Base-by-base conservation (phyloP, 2,888 invertebrate genomes). In the Orgyia antiqua region DNA sequence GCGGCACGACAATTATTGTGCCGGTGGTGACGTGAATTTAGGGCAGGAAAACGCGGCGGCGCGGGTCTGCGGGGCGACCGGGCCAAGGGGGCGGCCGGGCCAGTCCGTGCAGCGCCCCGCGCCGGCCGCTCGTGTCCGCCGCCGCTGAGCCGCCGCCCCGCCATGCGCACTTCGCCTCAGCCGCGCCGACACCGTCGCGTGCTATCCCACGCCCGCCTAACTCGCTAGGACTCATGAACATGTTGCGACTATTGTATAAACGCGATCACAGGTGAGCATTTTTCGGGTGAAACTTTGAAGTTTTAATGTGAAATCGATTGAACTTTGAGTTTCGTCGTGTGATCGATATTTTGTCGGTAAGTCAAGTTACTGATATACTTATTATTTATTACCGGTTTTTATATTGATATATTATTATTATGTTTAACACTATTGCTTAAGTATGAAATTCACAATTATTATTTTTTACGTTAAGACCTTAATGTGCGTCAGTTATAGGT, bases 1-100 rank as follows among this genome's bases (percentile, higher is more conserved):
- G 76, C 68, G 58, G 68, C 67, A 67, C 74, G 72, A 71, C 77
- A 72, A 71, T 80, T 77, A 78, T 71, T 71, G 76, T 75, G 75
- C 64, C 66, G 51, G 76, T 55, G 66, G 65, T 67, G 68, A 70
- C 68, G 80, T 66, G 77, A 73, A 83, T 83, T 70, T 82, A 83
- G 83, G 83, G 76, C 83, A 80, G 60, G 58, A 70, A 58, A 54
- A 60, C 68, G 74, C 65, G 70, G 64, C 67, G 66, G 60, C 59
- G 58, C 60, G 59, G 47, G 37, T 39, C 11, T 10, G 23, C 11
- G 10, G 11, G 23, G 23, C 4, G 21, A 4, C 4, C 15, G 15
- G 15, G 15, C 4, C 4, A 4, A 15, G 23, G 23, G 23, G 9
- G 2, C n/a, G 20, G 20, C 42, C 33, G 24, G 24, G 41, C 39